Base-by-base conservation (phyloP, 1,140 invertebrate genomes). In the Neodiprion lecontei region DNA sequence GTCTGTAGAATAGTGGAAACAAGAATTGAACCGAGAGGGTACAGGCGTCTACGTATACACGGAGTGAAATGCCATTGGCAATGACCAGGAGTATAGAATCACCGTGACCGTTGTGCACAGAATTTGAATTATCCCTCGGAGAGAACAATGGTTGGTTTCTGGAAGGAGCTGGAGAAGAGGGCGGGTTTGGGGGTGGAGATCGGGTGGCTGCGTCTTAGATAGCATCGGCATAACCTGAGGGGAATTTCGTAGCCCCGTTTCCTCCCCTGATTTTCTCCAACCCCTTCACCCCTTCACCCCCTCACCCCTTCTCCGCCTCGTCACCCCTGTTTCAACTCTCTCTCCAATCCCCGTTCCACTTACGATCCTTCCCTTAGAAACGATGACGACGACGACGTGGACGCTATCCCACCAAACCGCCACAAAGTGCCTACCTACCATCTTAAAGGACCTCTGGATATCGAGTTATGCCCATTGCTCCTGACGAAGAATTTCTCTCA, bases 141-240 rank as follows among this genome's bases (percentile, higher is more conserved):
- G 11, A 61, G 53, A 61, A 61, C 53, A 61, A 61, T 61, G 53
- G 53, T 12, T 40, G 28, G 28, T 5, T 40, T 40, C 28, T 40
- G 5, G 28, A 40, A 40, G 28, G 28, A 40, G 28, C 28, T 40
- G 28, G 28, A 3, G 28, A 40, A 40, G 28, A 40, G 28, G 28
- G 28, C 28, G 28, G 28, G 28, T 40, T 40, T 40, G 28, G 53
- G 53, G 53, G 53, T 61, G 53, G n/a, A 61, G 53, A 40, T 40
- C 28, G 28, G 28, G 2, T 3, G 53, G 2, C n/a, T 75, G 21
- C 17, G 47, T 79, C 77, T 80, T 82, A 79, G 79, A 81, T 82
- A 80, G 77, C 67, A 77, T 77, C 75, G 53, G 53, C 53, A 61
- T 61, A 61, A 61, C 53, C 53, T 61, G 2, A 61, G 53, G 53